Evolutionary conservation across 1,140 invertebrate species (phyloP).

Genomic region (Rhyzopertha dominica): DNA sequence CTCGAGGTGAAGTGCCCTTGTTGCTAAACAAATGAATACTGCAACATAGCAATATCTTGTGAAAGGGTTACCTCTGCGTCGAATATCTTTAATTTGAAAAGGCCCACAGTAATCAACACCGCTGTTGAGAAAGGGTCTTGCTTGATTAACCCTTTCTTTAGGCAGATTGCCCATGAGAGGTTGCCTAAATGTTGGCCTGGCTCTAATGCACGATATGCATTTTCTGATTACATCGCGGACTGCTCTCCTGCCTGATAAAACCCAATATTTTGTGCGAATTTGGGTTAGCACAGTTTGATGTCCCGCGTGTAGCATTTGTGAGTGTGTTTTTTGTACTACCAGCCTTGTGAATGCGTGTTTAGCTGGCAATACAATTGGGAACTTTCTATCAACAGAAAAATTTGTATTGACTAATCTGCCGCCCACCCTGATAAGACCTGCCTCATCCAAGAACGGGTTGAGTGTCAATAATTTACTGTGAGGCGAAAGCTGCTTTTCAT

Average conservation of each 20-base stretch:
- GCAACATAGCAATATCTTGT: conserved; percentile 36
- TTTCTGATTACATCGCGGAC: conserved; percentile 1
- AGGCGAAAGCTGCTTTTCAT: conserved; percentile 7
- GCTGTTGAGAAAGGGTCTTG: conserved; percentile 25
- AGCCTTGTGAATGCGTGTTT: too few species aligned
- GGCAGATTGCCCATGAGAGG: conserved; percentile 42
- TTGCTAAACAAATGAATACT: conserved; percentile 41
- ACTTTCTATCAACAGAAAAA: conserved; percentile 20
- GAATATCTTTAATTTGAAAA: conserved; percentile 19
- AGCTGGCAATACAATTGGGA: conserved; percentile 24
- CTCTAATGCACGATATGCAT: conserved; percentile 18
- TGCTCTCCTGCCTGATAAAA: conserved; percentile 8
- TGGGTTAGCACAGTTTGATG: conserved; percentile 12
- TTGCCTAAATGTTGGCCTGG: conserved; percentile 12
- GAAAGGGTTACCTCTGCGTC: background rate
- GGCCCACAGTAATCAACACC: conserved; percentile 42
- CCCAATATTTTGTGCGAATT: conserved; percentile 19
- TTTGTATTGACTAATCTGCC: conserved; percentile 28
- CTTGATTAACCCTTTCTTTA: conserved; percentile 21
- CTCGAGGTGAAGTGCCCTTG: conserved; percentile 35
- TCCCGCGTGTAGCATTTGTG: conserved; percentile 14
- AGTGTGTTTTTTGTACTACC: conserved; percentile 20
- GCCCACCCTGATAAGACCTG: conserved; percentile 28
- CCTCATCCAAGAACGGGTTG: conserved; percentile 25
- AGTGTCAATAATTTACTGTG: conserved; percentile 15